Evolutionary conservation across 2,797 vertebrate species (phyloP).

Genomic region (Lutjanus argentimaculatus): DNA sequence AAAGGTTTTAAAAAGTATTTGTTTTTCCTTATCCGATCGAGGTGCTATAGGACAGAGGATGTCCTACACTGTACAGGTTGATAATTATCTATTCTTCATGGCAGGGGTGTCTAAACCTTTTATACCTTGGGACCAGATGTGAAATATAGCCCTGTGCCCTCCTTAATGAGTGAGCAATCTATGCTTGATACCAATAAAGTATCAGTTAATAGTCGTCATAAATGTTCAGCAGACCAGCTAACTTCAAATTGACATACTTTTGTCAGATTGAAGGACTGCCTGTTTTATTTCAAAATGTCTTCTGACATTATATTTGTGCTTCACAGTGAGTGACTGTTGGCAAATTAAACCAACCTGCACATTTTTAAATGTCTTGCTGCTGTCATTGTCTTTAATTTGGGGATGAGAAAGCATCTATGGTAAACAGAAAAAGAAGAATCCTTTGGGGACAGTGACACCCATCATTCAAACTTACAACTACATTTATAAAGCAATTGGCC

Average conservation of each 20-base stretch:
- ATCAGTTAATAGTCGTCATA: neutral
- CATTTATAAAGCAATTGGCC: slow-evolving; percentile 1
- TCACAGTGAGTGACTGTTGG: neutral
- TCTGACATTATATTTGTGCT: neutral
- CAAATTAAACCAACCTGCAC: neutral
- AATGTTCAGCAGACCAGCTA: neutral
- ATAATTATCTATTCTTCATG: neutral
- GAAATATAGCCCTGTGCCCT: neutral
- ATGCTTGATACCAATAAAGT: slow-evolving; percentile 3
- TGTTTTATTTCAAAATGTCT: neutral
- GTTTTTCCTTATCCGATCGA: too few species aligned
- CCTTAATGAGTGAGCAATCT: neutral
- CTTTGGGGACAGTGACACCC: neutral
- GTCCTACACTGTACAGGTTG: too few species aligned
- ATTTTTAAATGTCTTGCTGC: neutral
- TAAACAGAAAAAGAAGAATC: neutral
- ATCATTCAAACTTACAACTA: neutral
- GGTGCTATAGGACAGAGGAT: too few species aligned
- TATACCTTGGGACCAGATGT: neutral
- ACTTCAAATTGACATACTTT: neutral
- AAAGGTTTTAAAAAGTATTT: too few species aligned
- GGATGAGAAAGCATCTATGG: neutral
- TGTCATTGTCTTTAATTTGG: slow-evolving; percentile 2
- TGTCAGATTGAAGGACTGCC: fast-evolving
- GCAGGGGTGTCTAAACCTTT: slow-evolving; percentile 6